Conservation (phyloP, 2,888 invertebrate species). For the Operophtera brumata region DNA sequence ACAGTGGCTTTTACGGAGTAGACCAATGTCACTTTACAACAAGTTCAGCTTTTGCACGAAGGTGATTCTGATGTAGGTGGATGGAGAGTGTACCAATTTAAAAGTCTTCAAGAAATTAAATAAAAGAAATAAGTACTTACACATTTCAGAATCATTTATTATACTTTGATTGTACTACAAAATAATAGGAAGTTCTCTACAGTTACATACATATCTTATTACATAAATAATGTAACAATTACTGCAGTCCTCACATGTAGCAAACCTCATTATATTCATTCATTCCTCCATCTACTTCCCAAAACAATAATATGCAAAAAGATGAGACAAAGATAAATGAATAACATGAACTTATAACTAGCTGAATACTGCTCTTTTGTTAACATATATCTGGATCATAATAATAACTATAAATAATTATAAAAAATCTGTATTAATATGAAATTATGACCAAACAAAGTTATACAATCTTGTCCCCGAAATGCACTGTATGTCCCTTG, state of each 20-base stretch:
- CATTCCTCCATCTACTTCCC: constrained; percentile 43
- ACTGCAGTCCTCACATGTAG: constrained; percentile 62
- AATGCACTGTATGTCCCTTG: constrained; percentile 53
- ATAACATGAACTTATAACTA: constrained; percentile 48
- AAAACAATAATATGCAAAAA: constrained; percentile 31
- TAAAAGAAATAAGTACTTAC: constrained; percentile 42
- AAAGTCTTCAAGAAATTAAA: neutral
- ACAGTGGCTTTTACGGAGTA: no score
- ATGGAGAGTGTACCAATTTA: no score
- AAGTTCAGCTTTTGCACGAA: no score
- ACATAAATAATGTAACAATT: constrained; percentile 76
- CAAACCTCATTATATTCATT: constrained; percentile 50
- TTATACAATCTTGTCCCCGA: constrained; percentile 37
- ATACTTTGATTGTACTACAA: constrained; percentile 80
- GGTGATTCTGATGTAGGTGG: no score
- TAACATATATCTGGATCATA: constrained; percentile 51
- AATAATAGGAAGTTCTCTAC: constrained; percentile 81
- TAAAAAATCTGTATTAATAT: constrained; percentile 51
- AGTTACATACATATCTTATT: constrained; percentile 73
- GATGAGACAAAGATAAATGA: constrained; percentile 40
- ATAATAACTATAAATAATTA: constrained; percentile 42
- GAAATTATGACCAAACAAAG: constrained; percentile 42
- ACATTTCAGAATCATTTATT: constrained; percentile 76
- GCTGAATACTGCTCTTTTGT: constrained; percentile 74
- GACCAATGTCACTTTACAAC: no score